phyloP scores from a whole-genome alignment of 2,113 vertebrate species.

The Martes martes region DNA sequence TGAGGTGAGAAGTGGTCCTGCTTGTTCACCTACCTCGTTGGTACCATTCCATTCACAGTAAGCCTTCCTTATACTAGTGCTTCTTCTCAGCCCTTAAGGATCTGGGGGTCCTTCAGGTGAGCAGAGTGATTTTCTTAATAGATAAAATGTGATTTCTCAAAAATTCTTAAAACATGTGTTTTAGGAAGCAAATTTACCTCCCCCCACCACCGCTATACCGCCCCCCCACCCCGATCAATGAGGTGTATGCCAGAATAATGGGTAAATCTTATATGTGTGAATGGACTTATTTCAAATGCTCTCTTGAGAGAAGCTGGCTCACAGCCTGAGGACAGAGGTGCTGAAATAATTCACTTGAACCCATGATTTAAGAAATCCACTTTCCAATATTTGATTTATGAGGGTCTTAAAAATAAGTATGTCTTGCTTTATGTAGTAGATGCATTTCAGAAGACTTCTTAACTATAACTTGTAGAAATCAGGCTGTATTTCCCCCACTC shows the following conservation, averaged over 20 bases:
- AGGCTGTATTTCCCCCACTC: background rate
- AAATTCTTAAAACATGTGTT: background rate
- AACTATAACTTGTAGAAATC: background rate
- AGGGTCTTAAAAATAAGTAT: background rate
- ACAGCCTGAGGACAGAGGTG: background rate
- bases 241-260: background rate
- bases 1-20: background rate
- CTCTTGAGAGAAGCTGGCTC: background rate
- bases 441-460: background rate
- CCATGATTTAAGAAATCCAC: background rate
- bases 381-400: slow-evolving; percentile 16
- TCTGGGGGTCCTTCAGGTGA: background rate
- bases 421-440: background rate
- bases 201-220: background rate
- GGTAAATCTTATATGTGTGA: background rate
- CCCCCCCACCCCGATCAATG: background rate
- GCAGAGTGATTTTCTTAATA: background rate
- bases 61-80: background rate
- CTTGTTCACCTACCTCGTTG: background rate
- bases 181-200: background rate
- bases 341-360: background rate
- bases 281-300: background rate
- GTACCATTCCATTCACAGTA: background rate
- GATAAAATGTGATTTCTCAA: background rate
- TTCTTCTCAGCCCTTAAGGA: background rate